Percentiles rank a stretch among this genome's conserved stretches.
Evolutionary conservation across 2,113 vertebrate genomes (phyloP).

Genomic region (Nipponia nippon): DNA sequence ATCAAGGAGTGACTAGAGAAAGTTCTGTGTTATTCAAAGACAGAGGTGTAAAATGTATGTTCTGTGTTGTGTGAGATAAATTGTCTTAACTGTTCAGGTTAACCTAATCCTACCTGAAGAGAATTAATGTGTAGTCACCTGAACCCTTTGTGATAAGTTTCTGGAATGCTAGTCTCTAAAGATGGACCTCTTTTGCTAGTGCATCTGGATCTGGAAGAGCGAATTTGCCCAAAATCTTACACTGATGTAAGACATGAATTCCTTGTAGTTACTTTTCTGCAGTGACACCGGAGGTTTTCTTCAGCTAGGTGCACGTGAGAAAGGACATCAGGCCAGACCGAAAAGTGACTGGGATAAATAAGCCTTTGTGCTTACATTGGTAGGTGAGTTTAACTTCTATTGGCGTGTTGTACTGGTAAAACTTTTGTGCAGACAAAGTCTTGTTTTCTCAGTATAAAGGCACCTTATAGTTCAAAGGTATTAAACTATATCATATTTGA

Average conservation of each 20-base stretch:
- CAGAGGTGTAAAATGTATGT: not conserved
- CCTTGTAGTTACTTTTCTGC: accelerated
- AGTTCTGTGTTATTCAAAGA: not conserved
- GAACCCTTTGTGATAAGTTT: not conserved
- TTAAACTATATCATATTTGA: not conserved
- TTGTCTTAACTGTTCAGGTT: not conserved
- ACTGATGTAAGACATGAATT: not conserved
- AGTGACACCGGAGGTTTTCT: not conserved
- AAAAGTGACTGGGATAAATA: not conserved
- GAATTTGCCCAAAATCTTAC: not conserved
- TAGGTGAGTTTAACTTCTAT: not conserved
- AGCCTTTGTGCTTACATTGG: not conserved
- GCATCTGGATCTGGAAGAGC: not conserved
- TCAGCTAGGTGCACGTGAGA: not conserved
- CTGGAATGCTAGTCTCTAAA: not conserved
- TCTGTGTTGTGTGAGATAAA: not conserved
- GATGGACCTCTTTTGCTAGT: not conserved
- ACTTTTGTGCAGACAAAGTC: not conserved
- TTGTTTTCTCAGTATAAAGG: not conserved
- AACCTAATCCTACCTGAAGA: not conserved
- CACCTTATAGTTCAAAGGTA: not conserved
- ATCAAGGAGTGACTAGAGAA: not conserved
- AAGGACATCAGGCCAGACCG: not conserved
- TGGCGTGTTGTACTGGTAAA: not conserved
- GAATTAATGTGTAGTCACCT: not conserved